A percentile compares a stretch with the other conserved stretches of the same genome.
Evolutionary conservation across 1,140 invertebrate species (phyloP).

Genomic region (Riptortus pedestris): DNA sequence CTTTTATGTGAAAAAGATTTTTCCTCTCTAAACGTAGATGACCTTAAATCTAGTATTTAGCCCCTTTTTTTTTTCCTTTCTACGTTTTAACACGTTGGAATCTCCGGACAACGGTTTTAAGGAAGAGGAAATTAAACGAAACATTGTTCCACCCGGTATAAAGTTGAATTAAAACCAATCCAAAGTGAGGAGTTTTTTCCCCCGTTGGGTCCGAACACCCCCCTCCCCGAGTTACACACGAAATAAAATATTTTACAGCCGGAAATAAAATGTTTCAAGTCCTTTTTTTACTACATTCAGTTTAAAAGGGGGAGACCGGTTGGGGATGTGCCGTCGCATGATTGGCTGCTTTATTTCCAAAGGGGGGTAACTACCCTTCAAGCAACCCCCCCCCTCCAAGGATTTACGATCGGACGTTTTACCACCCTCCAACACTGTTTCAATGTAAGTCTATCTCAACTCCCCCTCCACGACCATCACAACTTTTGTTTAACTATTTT

Average conservation of each 20-base stretch:
- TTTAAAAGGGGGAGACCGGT: not conserved
- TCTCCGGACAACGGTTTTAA: no score
- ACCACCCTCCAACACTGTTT: not conserved
- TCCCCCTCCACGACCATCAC: not conserved
- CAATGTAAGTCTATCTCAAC: not conserved
- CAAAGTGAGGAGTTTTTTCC: not conserved
- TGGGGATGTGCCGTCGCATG: not conserved
- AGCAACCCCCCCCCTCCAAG: not conserved
- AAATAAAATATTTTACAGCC: slow-evolving; percentile 18
- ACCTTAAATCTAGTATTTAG: no score
- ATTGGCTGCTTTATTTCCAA: not conserved
- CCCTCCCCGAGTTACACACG: not conserved
- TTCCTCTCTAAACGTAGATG: no score
- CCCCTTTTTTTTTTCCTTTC: no score
- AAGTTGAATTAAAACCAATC: slow-evolving; percentile 5
- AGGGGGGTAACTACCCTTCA: not conserved
- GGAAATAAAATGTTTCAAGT: slow-evolving; percentile 14
- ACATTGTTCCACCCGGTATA: no score
- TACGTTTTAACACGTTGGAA: no score
- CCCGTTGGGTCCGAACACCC: not conserved
- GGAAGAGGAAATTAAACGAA: no score
- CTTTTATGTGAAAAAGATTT: no score
- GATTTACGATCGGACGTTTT: not conserved
- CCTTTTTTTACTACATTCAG: slow-evolving; percentile 2
- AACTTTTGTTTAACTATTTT: not conserved